phyloP scores from a whole-genome alignment of 2,113 vertebrate genomes.

The Stictonetta naevosa region DNA sequence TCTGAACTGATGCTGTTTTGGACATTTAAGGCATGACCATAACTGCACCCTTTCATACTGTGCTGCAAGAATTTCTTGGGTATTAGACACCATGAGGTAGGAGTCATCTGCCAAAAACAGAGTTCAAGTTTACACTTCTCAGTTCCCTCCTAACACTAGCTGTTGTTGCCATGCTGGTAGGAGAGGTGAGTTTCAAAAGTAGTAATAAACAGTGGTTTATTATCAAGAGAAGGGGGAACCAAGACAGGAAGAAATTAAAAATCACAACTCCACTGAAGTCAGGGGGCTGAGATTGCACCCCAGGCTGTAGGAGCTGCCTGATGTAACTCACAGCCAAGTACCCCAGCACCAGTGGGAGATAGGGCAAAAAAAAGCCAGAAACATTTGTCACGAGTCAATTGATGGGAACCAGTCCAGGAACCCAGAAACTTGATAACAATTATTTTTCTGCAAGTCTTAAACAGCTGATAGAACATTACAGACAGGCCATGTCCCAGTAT shows the following conservation, averaged over 20 bases:
- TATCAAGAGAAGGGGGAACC: background rate
- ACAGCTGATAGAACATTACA: background rate
- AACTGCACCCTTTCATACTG: background rate
- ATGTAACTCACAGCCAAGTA: background rate
- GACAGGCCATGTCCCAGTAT: background rate
- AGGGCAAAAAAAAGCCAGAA: background rate
- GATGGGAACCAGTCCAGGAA: background rate
- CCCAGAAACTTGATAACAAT: background rate
- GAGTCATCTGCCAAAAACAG: background rate
- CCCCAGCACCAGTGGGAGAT: background rate
- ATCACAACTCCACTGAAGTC: accelerated
- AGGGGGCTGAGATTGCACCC: no score
- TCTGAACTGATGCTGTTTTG: accelerated
- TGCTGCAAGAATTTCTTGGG: accelerated
- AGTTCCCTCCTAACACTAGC: background rate
- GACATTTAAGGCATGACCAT: background rate
- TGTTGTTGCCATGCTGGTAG: background rate
- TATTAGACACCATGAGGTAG: background rate
- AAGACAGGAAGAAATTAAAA: background rate
- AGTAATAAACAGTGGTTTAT: background rate
- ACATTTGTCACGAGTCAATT: no score
- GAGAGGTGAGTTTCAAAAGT: background rate
- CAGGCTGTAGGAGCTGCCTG: background rate
- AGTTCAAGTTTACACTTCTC: background rate
- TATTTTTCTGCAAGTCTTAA: background rate